Evolutionary conservation across 2,797 vertebrate genomes (phyloP), one percentile per base, ranked within the genome.

Genomic region (Falco novaeseelandiae): DNA sequence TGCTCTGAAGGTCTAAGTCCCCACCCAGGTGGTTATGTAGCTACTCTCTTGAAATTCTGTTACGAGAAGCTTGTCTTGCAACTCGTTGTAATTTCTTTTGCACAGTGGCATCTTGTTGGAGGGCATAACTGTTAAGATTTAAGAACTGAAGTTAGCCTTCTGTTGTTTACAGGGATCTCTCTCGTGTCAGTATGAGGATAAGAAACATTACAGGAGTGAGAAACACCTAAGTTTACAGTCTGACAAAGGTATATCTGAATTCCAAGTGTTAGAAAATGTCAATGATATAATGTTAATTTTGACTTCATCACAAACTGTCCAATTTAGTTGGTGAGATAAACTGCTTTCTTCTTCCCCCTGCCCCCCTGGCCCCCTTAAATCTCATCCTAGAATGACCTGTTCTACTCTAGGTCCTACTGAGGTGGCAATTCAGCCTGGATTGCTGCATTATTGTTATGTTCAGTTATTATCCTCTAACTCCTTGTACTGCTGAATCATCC

Each of bases 401-500:
- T 78, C 18, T 48, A 11, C 9, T 77, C 66, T 80, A 36, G 21
- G 69, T 90, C 61, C 36, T 46, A 57, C 61, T 57, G 36, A 86
- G 30, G 32, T 69, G 54, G 57, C 18, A 72, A 3, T 93, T 89
- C 8, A 54, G 54, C 21, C 17, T 91, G 59, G 66, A 44, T 67
- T 93, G 72, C 63, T 93, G 84, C 59, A 17, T 82, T 92, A 21
- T 72, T 70, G 13, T 83, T 71, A 14, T 15, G 6, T 73, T 89
- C 44, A 6, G 30, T 52, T 85, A 5, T 65, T 89, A 57, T 76
- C 27, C 30, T 90, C 40, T 80, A 34, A 21, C 55, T 86, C 44
- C 26, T 81, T 59, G 40, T 87, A 14, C 55, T 96, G 96, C 96
- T 96, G 96, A 96, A 81, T 96, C 96, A 96, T 88, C 40, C 74